Percentiles rank a stretch among this genome's conserved stretches.
These are phyloP conservation scores for Sebastes minor DNA, from an alignment of 2,797 vertebrate genomes.

Conservation along the genomic window DNA sequence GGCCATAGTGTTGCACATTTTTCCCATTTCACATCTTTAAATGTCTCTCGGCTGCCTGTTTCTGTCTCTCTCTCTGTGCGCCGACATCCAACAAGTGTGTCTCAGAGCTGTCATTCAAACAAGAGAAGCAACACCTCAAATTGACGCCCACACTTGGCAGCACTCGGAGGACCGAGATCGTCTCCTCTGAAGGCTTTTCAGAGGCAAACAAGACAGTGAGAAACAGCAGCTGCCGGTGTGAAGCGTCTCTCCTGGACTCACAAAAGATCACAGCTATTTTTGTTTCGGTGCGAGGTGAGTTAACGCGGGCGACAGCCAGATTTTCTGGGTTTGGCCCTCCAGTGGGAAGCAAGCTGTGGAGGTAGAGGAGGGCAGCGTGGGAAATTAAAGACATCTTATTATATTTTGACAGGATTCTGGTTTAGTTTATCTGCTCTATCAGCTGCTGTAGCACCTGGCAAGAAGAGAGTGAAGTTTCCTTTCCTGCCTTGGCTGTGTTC, in stretches of 20 bases:
- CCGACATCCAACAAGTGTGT: conserved; percentile 53
- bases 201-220: conserved; percentile 33
- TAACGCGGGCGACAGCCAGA: neutral
- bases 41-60: conserved; percentile 28
- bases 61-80: neutral
- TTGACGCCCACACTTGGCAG: conserved; percentile 60
- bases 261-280: conserved; percentile 15
- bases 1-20: conserved; percentile 28
- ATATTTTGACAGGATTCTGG: conserved; percentile 39
- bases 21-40: conserved; percentile 15
- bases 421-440: conserved; percentile 33
- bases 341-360: neutral
- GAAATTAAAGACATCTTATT: conserved; percentile 42
- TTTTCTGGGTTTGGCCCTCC: neutral
- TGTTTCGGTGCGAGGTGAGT: conserved; percentile 19
- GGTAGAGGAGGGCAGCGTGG: neutral
- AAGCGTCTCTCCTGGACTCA: conserved; percentile 2
- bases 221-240: conserved; percentile 18
- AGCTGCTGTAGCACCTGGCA: conserved; percentile 22
- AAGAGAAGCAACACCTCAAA: conserved; percentile 62
- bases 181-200: conserved; percentile 44
- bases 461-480: conserved; percentile 17
- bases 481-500: conserved; percentile 40
- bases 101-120: conserved; percentile 62
- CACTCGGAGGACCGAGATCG: conserved; percentile 36